Evolutionary conservation across 2,797 vertebrate genomes (phyloP), one percentile per base, ranked within the genome.

Genomic region (Mormyrops attenuatus): DNA sequence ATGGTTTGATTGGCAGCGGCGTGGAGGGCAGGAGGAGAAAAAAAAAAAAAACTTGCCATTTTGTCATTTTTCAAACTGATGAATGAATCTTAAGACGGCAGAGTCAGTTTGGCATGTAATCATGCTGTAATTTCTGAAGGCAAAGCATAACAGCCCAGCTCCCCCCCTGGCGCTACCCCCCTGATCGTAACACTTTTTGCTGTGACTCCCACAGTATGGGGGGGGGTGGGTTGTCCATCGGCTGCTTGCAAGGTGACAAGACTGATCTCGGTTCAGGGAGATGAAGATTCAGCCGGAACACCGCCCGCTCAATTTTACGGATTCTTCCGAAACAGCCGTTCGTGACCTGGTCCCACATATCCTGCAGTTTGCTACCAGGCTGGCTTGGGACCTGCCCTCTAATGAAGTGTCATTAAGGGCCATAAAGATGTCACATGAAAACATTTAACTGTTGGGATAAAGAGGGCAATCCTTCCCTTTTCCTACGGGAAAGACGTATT

Each of bases 11-110:
- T 89, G 80, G 88, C 60, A 69, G 22, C 3, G 5, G 89, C 82
- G 30, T 86, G 88, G 26, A 20, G 47, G 49, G 84, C 50, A 5
- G 20, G 82, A 30, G 22, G 30, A 38, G 26, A n/a, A 30, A n/a
- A 77, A 80, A 80, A 69, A 1, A 30, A 17, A 57, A 11, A 15
- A 87, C 52, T 57, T 9, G 53, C 9, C 41, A 11, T 85, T 66
- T 60, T 47, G 53, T 66, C 80, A 89, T 89, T 85, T 85, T 49
- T 85, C 88, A 63, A 66, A 47, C 55, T 85, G 80, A 85, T 84
- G 57, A 84, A 85, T 66, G 50, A 49, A 50, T 84, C 52, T 47
- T 5, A 34, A 26, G 57, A 41, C 80, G 5, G 17, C 57, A 47
- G n/a, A 34, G 50, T 57, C n/a, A 82, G 77, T 55, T 89, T 57